Base-by-base conservation (phyloP, 2,113 vertebrate genomes). In the Mus pahari region DNA sequence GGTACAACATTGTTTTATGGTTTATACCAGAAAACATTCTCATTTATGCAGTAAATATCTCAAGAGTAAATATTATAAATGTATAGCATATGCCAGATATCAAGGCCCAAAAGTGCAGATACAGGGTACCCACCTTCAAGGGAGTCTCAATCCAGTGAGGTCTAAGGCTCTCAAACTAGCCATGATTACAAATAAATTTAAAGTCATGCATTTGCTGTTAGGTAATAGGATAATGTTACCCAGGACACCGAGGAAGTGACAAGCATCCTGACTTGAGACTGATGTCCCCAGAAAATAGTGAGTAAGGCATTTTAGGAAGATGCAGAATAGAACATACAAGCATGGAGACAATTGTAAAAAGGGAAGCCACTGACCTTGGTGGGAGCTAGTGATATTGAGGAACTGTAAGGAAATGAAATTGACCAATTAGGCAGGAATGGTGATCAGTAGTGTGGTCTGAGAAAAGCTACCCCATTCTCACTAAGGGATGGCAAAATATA, bases 31-130 rank as follows among this genome's bases (percentile, higher is more conserved):
- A 83, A 58, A 84, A 66, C 58, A 82, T 89, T 70, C 58, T 88
- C 31, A 31, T 70, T 91, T 53, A 50, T 14, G 79, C 31, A 64
- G 31, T 75, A 95, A 96, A 74, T 66, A 70, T 75, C 62, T 94
- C 20, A 94, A 91, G 55, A 50, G 8, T 48, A 74, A n/a, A 45
- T 78, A 64, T 16, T 53, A 33, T 39, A 48, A 48, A 22, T 66
- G 1, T n/a, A 87, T 90, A 45, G 11, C 3, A 22, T 83, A n/a
- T 60, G 39, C 8, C 33, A 90, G 20, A 12, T 70, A 33, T 24
- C 68, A 91, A 22, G n/a, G 28, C 86, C 70, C 26, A 92, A 91
- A 95, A 73, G 13, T n/a, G 1, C 33, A 96, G 78, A 68, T 28
- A 50, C 42, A 48, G 19, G 22, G 2, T n/a, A 83, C 12, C 36